Conservation (phyloP, 2,797 vertebrate genomes). For the Basileuterus tristriatus region DNA sequence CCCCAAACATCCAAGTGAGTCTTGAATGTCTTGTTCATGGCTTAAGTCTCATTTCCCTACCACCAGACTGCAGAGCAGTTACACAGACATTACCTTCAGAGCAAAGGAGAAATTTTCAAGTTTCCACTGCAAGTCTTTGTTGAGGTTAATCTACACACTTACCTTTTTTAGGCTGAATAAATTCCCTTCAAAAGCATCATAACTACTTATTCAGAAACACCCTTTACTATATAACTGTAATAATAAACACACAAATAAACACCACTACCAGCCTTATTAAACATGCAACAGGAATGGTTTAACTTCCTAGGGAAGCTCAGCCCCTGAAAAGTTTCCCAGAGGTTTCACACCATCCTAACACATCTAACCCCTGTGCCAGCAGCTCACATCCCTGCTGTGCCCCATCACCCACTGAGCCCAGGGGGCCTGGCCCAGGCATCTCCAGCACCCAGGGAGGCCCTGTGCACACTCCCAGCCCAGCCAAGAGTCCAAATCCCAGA, state of each 20-base stretch:
- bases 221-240: fast-evolving
- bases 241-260: not conserved
- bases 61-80: not conserved
- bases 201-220: not conserved
- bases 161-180: not conserved
- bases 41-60: not conserved
- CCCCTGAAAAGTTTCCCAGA: no score
- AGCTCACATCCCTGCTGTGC: not conserved
- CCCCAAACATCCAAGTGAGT: not conserved
- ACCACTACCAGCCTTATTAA: not conserved
- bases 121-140: not conserved
- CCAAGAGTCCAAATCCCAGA: not conserved
- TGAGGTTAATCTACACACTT: not conserved
- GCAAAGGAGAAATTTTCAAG: not conserved
- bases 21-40: not conserved
- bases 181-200: fast-evolving
- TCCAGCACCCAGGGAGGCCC: not conserved
- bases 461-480: fast-evolving
- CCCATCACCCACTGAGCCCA: not conserved
- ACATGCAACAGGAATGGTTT: fast-evolving
- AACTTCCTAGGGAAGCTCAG: not conserved
- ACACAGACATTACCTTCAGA: not conserved
- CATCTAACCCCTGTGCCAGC: not conserved
- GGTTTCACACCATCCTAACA: not conserved
- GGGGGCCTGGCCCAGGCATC: not conserved